phyloP scores from a whole-genome alignment of 2,888 invertebrate species.

The Dichetophora obliterata region DNA sequence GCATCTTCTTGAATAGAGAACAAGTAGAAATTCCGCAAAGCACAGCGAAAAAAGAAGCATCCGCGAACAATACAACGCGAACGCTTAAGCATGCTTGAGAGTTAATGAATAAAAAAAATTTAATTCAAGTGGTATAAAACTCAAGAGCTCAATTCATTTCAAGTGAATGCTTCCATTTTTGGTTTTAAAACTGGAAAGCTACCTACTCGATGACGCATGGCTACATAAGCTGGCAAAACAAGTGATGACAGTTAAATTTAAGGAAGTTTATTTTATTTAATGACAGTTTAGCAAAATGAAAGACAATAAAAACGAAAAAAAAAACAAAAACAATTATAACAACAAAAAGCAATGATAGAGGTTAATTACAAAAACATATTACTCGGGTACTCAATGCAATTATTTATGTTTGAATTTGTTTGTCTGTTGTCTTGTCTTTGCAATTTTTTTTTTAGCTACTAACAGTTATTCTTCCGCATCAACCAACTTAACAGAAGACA shows the following conservation, averaged over 20 bases:
- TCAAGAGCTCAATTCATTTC: background rate
- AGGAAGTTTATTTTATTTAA: background rate
- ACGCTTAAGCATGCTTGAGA: too few species aligned
- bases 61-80: too few species aligned
- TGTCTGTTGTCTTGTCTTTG: too few species aligned
- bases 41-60: too few species aligned
- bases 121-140: background rate
- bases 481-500: background rate
- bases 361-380: slow-evolving; percentile 23
- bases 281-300: background rate
- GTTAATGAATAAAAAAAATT: background rate
- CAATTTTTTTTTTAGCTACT: background rate
- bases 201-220: background rate
- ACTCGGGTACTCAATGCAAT: background rate
- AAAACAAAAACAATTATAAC: too few species aligned
- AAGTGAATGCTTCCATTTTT: background rate
- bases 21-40: too few species aligned
- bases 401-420: background rate
- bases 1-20: too few species aligned
- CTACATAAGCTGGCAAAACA: background rate
- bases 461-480: slow-evolving; percentile 32
- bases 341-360: background rate
- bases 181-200: background rate
- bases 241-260: background rate
- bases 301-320: too few species aligned